Percentiles rank a stretch among this genome's conserved stretches.
Conservation (phyloP, 2,797 vertebrate genomes). For the Nannoperca australis region DNA sequence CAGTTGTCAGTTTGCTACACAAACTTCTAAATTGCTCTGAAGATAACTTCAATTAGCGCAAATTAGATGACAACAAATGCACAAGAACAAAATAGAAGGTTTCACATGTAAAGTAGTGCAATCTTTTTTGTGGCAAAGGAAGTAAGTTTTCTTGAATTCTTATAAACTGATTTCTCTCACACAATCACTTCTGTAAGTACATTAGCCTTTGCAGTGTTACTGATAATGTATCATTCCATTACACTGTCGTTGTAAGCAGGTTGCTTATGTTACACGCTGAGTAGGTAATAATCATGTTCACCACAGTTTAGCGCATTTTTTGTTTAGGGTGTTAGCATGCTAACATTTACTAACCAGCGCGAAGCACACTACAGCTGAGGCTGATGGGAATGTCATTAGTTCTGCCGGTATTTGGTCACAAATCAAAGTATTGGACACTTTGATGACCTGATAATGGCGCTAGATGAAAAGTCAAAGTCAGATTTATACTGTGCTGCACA, state of each 20-base stretch:
- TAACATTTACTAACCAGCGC: neutral
- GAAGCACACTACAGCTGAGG: too few species aligned
- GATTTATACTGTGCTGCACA: too few species aligned
- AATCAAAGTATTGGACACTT: too few species aligned
- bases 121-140: neutral
- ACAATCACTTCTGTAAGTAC: neutral
- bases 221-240: neutral
- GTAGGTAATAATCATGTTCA: neutral
- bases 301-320: too few species aligned
- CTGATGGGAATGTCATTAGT: neutral
- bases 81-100: neutral
- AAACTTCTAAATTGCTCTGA: neutral
- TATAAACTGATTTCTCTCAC: neutral
- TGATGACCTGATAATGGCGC: neutral
- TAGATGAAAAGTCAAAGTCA: neutral
- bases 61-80: neutral
- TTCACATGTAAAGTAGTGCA: neutral
- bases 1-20: neutral
- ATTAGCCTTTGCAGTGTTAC: too few species aligned
- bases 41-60: neutral
- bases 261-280: neutral
- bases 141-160: neutral
- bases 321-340: neutral
- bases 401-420: neutral
- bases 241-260: neutral